Evolutionary conservation across 2,113 vertebrate genomes (phyloP).

Genomic region (Egretta garzetta): DNA sequence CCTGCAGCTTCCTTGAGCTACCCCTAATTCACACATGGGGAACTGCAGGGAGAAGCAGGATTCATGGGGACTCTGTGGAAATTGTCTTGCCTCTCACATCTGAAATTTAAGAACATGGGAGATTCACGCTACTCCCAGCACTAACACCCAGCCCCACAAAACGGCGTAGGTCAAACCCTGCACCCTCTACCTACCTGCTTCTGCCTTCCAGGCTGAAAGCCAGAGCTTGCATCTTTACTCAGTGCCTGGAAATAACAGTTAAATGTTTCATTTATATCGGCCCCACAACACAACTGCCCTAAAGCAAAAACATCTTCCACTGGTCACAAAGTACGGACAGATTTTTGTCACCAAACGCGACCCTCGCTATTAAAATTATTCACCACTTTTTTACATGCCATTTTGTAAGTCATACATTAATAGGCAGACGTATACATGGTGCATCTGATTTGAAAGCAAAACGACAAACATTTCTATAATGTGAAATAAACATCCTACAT

Average conservation of each 20-base stretch:
- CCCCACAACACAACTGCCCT: constrained; percentile 15
- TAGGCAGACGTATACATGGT: constrained; percentile 18
- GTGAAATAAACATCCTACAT: not conserved
- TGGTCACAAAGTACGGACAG: constrained; percentile 57
- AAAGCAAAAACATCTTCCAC: constrained; percentile 48
- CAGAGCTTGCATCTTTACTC: constrained; percentile 31
- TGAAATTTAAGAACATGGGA: constrained; percentile 26
- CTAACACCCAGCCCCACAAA: constrained; percentile 19
- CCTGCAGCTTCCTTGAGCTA: not conserved
- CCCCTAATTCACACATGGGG: constrained; percentile 34
- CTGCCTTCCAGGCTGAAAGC: constrained; percentile 30
- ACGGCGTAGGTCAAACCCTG: constrained; percentile 40
- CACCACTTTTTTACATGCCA: not conserved
- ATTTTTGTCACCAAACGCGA: constrained; percentile 58
- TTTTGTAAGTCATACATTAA: constrained; percentile 41
- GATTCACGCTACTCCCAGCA: constrained; percentile 12
- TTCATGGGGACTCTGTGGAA: not conserved
- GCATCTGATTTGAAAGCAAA: not conserved
- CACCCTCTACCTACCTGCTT: not conserved
- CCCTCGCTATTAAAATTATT: constrained; percentile 42
- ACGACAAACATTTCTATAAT: not conserved
- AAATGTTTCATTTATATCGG: constrained; percentile 38
- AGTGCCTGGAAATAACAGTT: constrained; percentile 35
- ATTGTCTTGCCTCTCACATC: constrained; percentile 52
- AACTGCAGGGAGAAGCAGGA: constrained; percentile 14